Conservation (phyloP, 2,888 invertebrate genomes). For the Tigriopus californicus region DNA sequence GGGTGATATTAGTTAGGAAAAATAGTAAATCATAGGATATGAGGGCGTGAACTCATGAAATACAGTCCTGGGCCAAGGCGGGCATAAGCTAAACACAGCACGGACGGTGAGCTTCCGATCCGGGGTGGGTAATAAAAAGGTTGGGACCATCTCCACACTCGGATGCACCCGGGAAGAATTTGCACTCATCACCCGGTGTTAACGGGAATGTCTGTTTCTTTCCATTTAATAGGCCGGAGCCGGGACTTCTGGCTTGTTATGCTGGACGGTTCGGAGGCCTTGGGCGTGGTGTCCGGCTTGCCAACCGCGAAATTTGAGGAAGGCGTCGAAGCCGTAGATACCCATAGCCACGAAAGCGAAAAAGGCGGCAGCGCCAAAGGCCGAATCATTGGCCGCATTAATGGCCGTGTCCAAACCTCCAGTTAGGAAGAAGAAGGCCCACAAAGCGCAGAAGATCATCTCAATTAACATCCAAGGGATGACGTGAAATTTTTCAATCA, state of each 20-base stretch:
- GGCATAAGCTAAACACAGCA: no score
- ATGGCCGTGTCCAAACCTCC: slow-evolving; percentile 47
- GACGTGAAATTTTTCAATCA: slow-evolving; percentile 61
- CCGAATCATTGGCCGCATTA: slow-evolving; percentile 30
- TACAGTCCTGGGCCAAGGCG: no score
- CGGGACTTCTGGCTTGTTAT: background rate
- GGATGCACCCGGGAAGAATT: no score
- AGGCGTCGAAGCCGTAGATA: slow-evolving; percentile 57
- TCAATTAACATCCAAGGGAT: slow-evolving; percentile 58
- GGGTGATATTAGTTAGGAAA: no score
- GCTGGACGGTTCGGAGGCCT: slow-evolving; percentile 14
- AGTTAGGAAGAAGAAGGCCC: slow-evolving; percentile 53
- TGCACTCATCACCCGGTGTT: no score
- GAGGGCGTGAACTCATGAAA: no score
- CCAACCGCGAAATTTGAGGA: slow-evolving; percentile 50
- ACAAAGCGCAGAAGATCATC: slow-evolving; percentile 49
- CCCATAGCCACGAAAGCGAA: slow-evolving; percentile 66
- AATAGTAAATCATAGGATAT: no score
- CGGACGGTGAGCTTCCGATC: no score
- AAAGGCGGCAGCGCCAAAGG: slow-evolving; percentile 30
- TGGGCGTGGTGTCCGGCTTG: slow-evolving; percentile 33
- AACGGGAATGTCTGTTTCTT: no score
- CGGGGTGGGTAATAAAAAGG: no score
- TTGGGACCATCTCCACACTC: no score
- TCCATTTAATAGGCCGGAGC: no score